phyloP scores from a whole-genome alignment of 2,113 vertebrate genomes.

The Tachuris rubrigastra region DNA sequence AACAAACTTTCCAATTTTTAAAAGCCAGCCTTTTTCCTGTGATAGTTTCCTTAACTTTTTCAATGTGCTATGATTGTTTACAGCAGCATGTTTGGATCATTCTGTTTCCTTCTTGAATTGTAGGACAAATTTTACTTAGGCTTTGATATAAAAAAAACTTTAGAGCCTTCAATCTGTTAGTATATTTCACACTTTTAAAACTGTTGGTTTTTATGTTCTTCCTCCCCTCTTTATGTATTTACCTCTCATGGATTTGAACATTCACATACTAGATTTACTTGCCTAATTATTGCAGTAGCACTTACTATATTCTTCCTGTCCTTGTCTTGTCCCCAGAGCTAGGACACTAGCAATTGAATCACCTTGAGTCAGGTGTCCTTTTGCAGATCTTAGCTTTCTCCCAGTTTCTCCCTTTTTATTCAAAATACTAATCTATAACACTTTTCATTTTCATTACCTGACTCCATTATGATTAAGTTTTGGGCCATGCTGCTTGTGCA shows the following conservation, averaged over 20 bases:
- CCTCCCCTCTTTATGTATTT: neutral
- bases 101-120: neutral
- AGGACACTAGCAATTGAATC: no score
- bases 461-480: neutral
- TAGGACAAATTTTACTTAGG: neutral
- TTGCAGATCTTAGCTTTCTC: neutral
- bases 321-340: neutral
- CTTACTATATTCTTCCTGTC: neutral
- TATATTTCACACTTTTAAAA: neutral
- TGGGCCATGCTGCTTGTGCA: neutral
- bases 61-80: neutral
- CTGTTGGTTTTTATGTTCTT: neutral
- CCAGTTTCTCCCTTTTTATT: neutral
- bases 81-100: neutral
- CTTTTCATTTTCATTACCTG: neutral
- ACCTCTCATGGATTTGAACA: neutral
- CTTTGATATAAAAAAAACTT: neutral
- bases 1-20: neutral
- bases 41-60: neutral
- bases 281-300: neutral
- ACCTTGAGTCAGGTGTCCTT: neutral
- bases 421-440: neutral
- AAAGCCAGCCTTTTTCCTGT: neutral
- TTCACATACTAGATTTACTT: neutral
- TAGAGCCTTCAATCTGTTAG: neutral